These are phyloP conservation scores for Lepidostoma basale DNA, from an alignment of 1,140 invertebrate species.

Conservation along the genomic window DNA sequence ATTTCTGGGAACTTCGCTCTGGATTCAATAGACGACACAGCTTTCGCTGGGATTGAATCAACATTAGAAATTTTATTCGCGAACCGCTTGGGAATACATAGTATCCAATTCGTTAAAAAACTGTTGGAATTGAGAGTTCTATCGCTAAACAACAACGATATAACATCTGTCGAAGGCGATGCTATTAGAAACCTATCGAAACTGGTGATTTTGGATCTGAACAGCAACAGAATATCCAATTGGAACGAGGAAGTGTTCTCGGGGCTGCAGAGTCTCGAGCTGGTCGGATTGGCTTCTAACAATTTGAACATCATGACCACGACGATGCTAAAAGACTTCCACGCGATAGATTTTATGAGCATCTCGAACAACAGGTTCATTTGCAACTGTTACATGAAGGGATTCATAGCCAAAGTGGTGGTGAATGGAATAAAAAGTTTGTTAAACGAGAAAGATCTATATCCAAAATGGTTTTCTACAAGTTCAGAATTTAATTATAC, in stretches of 20 bases:
- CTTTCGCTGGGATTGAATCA: slow-evolving; percentile 53
- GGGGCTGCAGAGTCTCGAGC: slow-evolving; percentile 49
- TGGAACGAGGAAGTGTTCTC: slow-evolving; percentile 57
- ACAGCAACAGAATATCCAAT: slow-evolving; percentile 57
- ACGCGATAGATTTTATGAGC: neutral
- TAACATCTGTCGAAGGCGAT: slow-evolving; percentile 47
- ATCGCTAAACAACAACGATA: slow-evolving; percentile 56
- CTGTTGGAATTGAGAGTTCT: slow-evolving; percentile 56
- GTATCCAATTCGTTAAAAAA: slow-evolving; percentile 50
- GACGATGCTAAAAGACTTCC: slow-evolving; percentile 8
- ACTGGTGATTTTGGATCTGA: slow-evolving; percentile 60
- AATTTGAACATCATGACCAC: slow-evolving; percentile 48
- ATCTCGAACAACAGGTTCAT: slow-evolving; percentile 1
- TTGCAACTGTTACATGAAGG: slow-evolving; percentile 16
- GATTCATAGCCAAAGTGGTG: neutral
- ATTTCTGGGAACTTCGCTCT: slow-evolving; percentile 59
- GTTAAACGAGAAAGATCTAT: neutral
- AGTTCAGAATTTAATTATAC: no score
- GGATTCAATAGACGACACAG: slow-evolving; percentile 48
- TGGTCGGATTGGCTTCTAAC: slow-evolving; percentile 58
- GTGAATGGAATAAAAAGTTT: neutral
- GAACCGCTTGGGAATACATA: slow-evolving; percentile 51
- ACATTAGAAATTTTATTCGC: slow-evolving; percentile 59
- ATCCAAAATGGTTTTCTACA: slow-evolving; percentile 31
- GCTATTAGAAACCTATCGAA: slow-evolving; percentile 49